phyloP scores from a whole-genome alignment of 2,797 vertebrate genomes.

The Myotis daubentonii region DNA sequence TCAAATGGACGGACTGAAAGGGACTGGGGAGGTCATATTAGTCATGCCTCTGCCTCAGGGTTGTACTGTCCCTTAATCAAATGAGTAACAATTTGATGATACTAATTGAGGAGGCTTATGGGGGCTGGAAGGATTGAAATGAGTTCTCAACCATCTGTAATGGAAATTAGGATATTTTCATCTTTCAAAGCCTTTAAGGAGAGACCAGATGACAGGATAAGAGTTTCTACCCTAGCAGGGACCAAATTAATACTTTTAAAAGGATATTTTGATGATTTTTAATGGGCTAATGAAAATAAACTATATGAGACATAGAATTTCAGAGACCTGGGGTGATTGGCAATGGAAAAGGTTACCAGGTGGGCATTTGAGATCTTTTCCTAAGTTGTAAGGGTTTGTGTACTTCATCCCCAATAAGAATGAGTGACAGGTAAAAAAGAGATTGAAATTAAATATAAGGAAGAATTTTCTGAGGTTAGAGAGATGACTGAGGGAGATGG shows the following conservation, averaged over 20 bases:
- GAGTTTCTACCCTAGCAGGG: not conserved
- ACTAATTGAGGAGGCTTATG: slow-evolving; percentile 49
- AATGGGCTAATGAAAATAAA: slow-evolving; percentile 48
- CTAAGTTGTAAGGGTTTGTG: slow-evolving; percentile 32
- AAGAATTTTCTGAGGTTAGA: not conserved
- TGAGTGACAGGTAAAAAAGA: not conserved
- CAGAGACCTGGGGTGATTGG: not conserved
- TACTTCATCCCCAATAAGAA: not conserved
- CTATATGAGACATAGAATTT: not conserved
- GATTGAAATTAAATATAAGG: not conserved
- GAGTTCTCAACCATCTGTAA: slow-evolving; percentile 53
- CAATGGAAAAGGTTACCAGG: not conserved
- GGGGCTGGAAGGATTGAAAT: slow-evolving; percentile 45
- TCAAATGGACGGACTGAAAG: slow-evolving; percentile 49
- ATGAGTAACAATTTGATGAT: slow-evolving; percentile 67
- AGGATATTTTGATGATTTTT: slow-evolving; percentile 55
- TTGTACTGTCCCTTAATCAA: slow-evolving; percentile 68
- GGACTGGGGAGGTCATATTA: slow-evolving; percentile 62
- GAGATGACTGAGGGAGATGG: not conserved
- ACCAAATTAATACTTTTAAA: slow-evolving; percentile 49
- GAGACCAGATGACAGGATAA: slow-evolving; percentile 52
- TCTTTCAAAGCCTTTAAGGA: slow-evolving; percentile 62
- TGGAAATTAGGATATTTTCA: slow-evolving; percentile 62
- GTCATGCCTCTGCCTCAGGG: slow-evolving; percentile 59
- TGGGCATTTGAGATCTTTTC: not conserved